A percentile compares a stretch with the other conserved stretches of the same genome.
Evolutionary conservation across 2,888 invertebrate genomes (phyloP).

Genomic region (Acanthosepion lycidas): DNA sequence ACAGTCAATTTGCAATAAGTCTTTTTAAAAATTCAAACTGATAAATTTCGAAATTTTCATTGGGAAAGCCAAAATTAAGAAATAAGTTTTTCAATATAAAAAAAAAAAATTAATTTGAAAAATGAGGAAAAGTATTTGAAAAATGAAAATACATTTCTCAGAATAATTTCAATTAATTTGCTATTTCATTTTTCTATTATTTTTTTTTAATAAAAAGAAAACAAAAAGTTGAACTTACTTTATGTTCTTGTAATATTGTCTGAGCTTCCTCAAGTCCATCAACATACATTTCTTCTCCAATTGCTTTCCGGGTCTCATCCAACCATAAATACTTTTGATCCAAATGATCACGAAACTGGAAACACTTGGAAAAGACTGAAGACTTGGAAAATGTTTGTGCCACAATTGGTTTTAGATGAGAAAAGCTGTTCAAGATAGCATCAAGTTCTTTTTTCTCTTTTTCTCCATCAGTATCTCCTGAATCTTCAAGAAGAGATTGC

Average conservation of each 20-base stretch:
- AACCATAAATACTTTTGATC: conserved; percentile 85
- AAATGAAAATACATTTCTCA: too few relatives aligned
- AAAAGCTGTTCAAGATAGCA: conserved; percentile 83
- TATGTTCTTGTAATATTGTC: conserved; percentile 68
- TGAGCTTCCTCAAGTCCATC: conserved; percentile 70
- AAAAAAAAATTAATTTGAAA: too few relatives aligned
- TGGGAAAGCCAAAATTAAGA: too few relatives aligned
- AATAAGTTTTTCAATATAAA: too few relatives aligned
- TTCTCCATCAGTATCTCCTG: conserved; percentile 86
- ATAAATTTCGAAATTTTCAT: too few relatives aligned
- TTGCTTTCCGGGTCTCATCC: conserved; percentile 65
- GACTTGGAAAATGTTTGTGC: conserved; percentile 95
- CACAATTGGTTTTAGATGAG: conserved; percentile 86
- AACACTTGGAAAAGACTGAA: conserved; percentile 92
- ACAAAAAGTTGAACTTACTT: conserved; percentile 57
- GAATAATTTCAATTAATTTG: too few relatives aligned
- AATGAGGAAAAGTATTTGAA: too few relatives aligned
- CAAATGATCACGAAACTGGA: conserved; percentile 91
- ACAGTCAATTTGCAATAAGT: too few relatives aligned
- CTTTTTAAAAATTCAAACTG: too few relatives aligned
- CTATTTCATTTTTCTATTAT: too few relatives aligned
- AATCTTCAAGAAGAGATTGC: conserved; percentile 88
- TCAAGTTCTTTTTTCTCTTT: conserved; percentile 88
- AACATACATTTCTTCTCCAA: conserved; percentile 66
- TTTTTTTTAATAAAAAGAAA: too few relatives aligned